Evolutionary conservation across 1,140 invertebrate species (phyloP).

Genomic region (Drosophila aff.): DNA sequence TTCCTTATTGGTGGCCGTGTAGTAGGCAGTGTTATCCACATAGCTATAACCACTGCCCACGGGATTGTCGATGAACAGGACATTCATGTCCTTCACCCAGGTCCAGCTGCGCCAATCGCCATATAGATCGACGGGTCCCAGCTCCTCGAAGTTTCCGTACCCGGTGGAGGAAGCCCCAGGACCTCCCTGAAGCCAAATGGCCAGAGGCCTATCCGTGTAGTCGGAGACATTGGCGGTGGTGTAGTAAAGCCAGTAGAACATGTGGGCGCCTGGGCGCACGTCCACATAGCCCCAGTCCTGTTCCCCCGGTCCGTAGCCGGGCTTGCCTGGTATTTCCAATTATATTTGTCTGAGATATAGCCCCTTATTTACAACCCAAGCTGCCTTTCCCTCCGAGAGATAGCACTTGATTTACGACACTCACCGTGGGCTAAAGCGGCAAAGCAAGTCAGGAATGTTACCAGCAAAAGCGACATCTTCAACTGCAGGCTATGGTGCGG

Average conservation of each 20-base stretch:
- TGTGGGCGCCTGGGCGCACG: constrained; percentile 90
- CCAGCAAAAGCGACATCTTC: constrained; percentile 44
- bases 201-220: constrained; percentile 88
- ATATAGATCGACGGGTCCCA: constrained; percentile 90
- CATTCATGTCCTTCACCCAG: constrained; percentile 92
- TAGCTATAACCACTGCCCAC: constrained; percentile 96
- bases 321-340: constrained; percentile 40
- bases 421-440: constrained; percentile 39
- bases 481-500: constrained; percentile 14
- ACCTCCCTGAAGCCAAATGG: constrained; percentile 93
- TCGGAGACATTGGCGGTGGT: constrained; percentile 87
- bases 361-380: neutral
- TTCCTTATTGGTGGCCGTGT: constrained; percentile 89
- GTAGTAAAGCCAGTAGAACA: constrained; percentile 94
- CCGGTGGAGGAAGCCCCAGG: constrained; percentile 91
- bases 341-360: neutral
- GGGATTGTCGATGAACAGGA: constrained; percentile 95
- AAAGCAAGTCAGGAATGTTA: constrained; percentile 34
- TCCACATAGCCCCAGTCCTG: constrained; percentile 90
- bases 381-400: neutral
- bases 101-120: constrained; percentile 89
- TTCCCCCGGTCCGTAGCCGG: constrained; percentile 87
- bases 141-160: constrained; percentile 91
- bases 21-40: constrained; percentile 87
- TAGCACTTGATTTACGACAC: constrained; percentile 10